These are phyloP conservation scores for Branchipolynoe longqiensis DNA, from an alignment of 2,888 invertebrate species.

Conservation along the genomic window DNA sequence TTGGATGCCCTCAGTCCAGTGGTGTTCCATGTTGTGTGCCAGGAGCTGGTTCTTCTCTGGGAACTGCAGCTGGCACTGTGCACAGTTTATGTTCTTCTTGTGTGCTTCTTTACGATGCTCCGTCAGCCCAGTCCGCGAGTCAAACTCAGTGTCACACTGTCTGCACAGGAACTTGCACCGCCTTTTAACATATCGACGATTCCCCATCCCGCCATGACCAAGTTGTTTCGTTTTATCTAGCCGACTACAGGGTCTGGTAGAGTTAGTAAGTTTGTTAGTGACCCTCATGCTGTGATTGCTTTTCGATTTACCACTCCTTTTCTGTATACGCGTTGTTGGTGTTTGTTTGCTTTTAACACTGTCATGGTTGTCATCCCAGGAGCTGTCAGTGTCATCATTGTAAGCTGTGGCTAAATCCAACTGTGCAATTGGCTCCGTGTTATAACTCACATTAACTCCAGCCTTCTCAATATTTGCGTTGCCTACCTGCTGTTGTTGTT, in stretches of 20 bases:
- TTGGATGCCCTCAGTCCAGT: slow-evolving; percentile 12
- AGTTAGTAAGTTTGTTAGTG: too few relatives aligned
- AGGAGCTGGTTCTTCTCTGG: slow-evolving; percentile 3
- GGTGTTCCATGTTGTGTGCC: slow-evolving; percentile 33
- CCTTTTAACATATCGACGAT: background rate
- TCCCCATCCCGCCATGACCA: background rate
- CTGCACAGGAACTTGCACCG: background rate
- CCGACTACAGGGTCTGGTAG: background rate
- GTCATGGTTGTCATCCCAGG: background rate
- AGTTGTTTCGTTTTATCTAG: background rate
- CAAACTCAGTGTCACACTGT: slow-evolving; percentile 6
- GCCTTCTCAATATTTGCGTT: background rate
- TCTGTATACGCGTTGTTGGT: background rate
- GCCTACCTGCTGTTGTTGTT: background rate
- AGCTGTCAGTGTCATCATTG: background rate
- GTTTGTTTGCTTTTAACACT: background rate
- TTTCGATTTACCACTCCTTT: background rate
- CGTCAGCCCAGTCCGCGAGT: background rate
- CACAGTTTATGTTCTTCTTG: background rate
- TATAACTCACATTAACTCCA: background rate
- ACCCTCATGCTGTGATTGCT: background rate
- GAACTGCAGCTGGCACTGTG: background rate
- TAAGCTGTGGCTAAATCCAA: background rate
- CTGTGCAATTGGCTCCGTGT: background rate
- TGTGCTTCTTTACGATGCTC: slow-evolving; percentile 1